phyloP scores from a whole-genome alignment of 2,113 vertebrate species.

The Seriola dumerili region DNA sequence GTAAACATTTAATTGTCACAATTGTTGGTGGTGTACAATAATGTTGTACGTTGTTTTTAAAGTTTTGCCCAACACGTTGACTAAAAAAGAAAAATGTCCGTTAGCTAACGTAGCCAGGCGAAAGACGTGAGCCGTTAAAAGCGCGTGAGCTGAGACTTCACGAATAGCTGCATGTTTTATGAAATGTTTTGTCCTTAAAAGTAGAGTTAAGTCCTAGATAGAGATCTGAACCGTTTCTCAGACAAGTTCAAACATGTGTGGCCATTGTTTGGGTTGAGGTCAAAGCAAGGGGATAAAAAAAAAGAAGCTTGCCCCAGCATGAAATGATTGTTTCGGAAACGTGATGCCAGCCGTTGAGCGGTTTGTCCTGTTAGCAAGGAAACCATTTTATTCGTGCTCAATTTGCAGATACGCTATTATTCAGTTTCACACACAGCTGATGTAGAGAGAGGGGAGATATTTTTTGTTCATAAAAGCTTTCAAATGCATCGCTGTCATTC shows the following conservation, averaged over 20 bases:
- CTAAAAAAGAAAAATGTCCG: conserved; percentile 26
- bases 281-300: neutral
- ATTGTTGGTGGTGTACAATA: neutral
- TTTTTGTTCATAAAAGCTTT: neutral
- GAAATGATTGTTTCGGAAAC: conserved; percentile 36
- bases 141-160: neutral
- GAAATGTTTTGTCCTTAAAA: neutral
- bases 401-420: neutral
- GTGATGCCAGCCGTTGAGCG: conserved; percentile 42
- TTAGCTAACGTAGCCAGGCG: conserved; percentile 48
- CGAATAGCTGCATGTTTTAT: neutral
- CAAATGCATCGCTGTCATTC: neutral
- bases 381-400: conserved; percentile 10
- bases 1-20: fast-evolving
- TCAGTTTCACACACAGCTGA: neutral
- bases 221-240: neutral
- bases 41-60: neutral
- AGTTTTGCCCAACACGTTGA: neutral
- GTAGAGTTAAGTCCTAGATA: neutral
- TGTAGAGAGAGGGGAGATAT: no score
- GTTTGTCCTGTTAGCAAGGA: conserved; percentile 2
- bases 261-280: conserved; percentile 52
- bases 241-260: conserved; percentile 47
- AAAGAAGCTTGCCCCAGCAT: conserved; percentile 56
- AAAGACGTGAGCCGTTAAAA: neutral